These are phyloP conservation scores for Pseudochaenichthys georgianus DNA, from an alignment of 2,797 vertebrate species.

Conservation along the genomic window DNA sequence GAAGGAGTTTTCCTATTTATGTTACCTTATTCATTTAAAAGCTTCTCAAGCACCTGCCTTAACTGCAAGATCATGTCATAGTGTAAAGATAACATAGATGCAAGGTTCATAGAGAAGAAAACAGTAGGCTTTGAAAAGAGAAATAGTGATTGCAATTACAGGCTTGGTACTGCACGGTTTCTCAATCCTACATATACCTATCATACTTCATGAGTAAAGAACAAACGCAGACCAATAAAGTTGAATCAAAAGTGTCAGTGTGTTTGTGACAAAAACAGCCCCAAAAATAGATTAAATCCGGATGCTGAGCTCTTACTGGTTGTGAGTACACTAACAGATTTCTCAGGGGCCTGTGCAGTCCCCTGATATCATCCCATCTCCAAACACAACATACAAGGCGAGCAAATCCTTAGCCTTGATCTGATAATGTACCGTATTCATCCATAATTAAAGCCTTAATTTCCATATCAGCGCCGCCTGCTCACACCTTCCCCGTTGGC, in stretches of 20 bases:
- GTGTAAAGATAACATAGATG: not conserved
- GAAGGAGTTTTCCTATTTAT: constrained; percentile 2
- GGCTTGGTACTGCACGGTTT: not conserved
- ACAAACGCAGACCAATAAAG: not conserved
- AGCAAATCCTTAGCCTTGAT: constrained; percentile 71
- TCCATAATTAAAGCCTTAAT: constrained; percentile 84
- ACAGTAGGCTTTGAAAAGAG: too few relatives aligned
- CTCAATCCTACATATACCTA: not conserved
- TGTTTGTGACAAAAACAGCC: not conserved
- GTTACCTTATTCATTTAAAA: constrained; percentile 15
- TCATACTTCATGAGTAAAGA: not conserved
- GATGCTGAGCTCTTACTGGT: constrained; percentile 4
- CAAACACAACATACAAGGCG: constrained; percentile 56
- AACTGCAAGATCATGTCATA: constrained; percentile 23
- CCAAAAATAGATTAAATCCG: constrained; percentile 3
- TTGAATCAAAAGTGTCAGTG: not conserved
- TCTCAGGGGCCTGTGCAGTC: constrained; percentile 40
- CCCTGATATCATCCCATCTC: constrained; percentile 52
- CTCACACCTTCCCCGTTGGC: constrained; percentile 70
- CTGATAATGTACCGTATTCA: constrained; percentile 75
- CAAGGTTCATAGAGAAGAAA: too few relatives aligned
- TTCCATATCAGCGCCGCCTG: constrained; percentile 76
- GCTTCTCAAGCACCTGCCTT: constrained; percentile 47
- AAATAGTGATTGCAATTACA: too few relatives aligned
- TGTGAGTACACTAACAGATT: constrained; percentile 40